A percentile compares a stretch with the other conserved stretches of the same genome.
phyloP scores from a whole-genome alignment of 37 sponge, comb jelly and placozoan species.

The Cladorhizidae sp. region DNA sequence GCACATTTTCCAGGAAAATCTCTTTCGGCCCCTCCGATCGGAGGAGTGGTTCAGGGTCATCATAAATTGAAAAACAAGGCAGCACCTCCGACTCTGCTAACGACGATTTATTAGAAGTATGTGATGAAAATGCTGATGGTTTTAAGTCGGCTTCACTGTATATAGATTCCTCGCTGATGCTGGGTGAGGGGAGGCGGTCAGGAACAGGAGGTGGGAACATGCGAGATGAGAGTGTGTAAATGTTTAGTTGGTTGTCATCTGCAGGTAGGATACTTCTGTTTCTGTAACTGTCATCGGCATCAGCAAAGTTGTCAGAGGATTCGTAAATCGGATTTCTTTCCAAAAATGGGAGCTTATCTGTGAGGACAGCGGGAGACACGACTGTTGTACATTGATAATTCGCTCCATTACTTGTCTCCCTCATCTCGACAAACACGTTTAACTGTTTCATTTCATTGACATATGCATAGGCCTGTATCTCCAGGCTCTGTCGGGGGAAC shows the following conservation, averaged over 20 bases:
- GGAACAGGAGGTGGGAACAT: conserved; percentile 21
- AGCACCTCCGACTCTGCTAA: not conserved
- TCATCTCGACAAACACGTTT: conserved; percentile 40
- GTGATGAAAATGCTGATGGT: conserved; percentile 1
- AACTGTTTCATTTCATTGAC: not conserved
- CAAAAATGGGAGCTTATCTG: conserved; percentile 5
- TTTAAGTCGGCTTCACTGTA: conserved; percentile 20
- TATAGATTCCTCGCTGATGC: not conserved
- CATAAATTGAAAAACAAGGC: conserved; percentile 44
- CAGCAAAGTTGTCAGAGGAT: conserved; percentile 37
- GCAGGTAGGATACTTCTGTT: not conserved
- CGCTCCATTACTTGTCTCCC: not conserved
- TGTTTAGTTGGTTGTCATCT: conserved; percentile 25
- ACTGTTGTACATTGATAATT: not conserved
- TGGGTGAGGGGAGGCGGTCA: not conserved
- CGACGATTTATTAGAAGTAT: not conserved
- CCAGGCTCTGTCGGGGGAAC: not conserved
- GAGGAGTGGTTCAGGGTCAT: conserved; percentile 48
- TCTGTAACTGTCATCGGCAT: not conserved
- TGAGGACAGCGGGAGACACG: too few species aligned
- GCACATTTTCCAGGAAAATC: conserved; percentile 28
- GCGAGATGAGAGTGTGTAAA: conserved; percentile 23
- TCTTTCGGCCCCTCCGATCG: conserved; percentile 41
- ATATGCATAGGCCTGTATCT: conserved; percentile 26
- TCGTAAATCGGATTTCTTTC: conserved; percentile 57